Evolutionary conservation across 1,140 invertebrate species (phyloP), one percentile per base, ranked within the genome.

Genomic region (Pogonomyrmex barbatus): DNA sequence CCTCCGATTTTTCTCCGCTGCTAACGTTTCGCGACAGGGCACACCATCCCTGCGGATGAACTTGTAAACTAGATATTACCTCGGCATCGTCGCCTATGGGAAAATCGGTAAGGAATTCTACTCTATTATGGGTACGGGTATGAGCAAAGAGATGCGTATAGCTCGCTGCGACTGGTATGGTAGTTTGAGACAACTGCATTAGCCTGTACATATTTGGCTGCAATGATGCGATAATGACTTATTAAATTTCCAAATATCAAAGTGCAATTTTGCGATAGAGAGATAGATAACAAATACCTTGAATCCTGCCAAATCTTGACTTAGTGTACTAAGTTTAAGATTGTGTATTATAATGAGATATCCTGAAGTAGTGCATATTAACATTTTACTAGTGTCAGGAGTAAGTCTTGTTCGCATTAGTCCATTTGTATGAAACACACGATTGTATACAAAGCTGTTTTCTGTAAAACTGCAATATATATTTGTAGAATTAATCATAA

Each of bases 11-110:
- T 92, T 99, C 98, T 92, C 98, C 97, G 86, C 96, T 96, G 89
- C 97, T 98, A 33, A 98, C 97, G 95, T 99, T 99, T 84, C 98
- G 96, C 47, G 98, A 98, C 39, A 98, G 93, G 12, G 97, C 97
- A 94, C 97, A 98, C 97, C 98, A 98, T 2, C 98, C 98, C 92
- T 98, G 97, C 5, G 98, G 98, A 95, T 99, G 98, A 87, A 99
- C 97, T 96, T 98, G 97, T 62, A 98, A 94, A 24, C 98, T 98
- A 88, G 98, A 97, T 89, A 99, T 98, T 75, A 98, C 97, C 95
- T 98, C 97, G 0, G 98, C 98, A 89, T 98, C 98, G 93, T 98
- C 97, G 1, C 96, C 96, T 42, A 96, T 94, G 0, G 98, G 98
- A 93, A 99, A 99, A 95, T 99, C 98, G 1, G 97, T 97, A 6